A percentile compares a stretch with the other conserved stretches of the same genome.
Evolutionary conservation across 2,113 vertebrate species (phyloP).

Genomic region (Thunnus maccoyii): DNA sequence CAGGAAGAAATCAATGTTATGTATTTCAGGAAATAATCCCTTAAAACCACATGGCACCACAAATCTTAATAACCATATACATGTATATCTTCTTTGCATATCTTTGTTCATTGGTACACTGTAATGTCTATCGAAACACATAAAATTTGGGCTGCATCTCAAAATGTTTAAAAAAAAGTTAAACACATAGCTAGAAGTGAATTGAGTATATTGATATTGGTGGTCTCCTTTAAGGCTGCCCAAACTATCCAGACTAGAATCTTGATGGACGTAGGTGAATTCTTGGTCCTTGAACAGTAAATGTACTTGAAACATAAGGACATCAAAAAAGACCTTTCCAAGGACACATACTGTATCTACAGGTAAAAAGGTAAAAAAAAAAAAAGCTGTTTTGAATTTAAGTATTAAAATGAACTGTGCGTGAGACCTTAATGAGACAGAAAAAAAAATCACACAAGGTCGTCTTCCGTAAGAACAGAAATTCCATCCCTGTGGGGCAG

Average conservation of each 20-base stretch:
- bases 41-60: background rate
- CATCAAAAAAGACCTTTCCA: conserved; percentile 67
- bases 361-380: conserved; percentile 57
- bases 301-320: conserved; percentile 63
- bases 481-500: conserved; percentile 83
- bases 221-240: conserved; percentile 24
- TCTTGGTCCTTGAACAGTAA: conserved; percentile 47
- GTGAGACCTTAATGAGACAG: conserved; percentile 75
- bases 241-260: conserved; percentile 1
- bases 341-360: conserved; percentile 64
- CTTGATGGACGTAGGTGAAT: conserved; percentile 7
- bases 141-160: background rate
- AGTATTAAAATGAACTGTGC: conserved; percentile 75
- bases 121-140: no score
- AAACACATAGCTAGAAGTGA: background rate
- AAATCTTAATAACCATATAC: background rate
- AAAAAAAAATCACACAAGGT: conserved; percentile 76
- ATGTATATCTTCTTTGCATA: background rate
- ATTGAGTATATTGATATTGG: conserved; percentile 8
- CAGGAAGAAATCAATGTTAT: background rate
- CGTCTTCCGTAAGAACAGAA: conserved; percentile 80
- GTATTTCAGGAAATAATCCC: background rate
- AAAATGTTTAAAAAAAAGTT: background rate
- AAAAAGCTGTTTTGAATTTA: conserved; percentile 58
- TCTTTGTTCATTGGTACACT: background rate